Base-by-base conservation (phyloP, 2,113 vertebrate genomes). In the Lycaon pictus region DNA sequence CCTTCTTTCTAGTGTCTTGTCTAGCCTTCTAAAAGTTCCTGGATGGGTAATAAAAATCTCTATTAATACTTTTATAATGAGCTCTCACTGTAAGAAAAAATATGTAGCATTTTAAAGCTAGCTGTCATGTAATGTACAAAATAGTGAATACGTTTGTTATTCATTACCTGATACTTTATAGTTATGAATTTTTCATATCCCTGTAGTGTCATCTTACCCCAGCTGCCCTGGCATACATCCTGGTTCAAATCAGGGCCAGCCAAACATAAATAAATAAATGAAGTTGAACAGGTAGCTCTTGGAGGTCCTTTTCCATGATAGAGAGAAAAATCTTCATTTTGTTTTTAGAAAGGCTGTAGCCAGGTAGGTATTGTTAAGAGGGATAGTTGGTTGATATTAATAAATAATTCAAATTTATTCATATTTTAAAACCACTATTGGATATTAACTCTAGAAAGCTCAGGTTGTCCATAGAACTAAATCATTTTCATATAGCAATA, bases 171-270 rank as follows among this genome's bases (percentile, higher is more conserved):
- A 93, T 76, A 95, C 35, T 92, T 97, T 94, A 95, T 55, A 93
- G 93, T 84, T 76, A 93, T 97, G 69, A 94, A 97, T 97, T 93
- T 97, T 98, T 97, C 83, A 96, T 97, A 81, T 95, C 83, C 89
- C 81, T 95, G 53, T 65, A 95, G 90, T 93, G 69, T 89, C 93
- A 89, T 97, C 74, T 95, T 96, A 63, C 84, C 87, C 95, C 90
- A 96, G 74, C 55, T 97, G 58, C 87, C 90, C 85, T 96, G 93
- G 84, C 80, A 62, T 63, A 83, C 53, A 88, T 81, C 63, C 84
- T 96, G 76, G 95, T 96, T 96, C 97, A 97, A 97, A 79, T 93
- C 76, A 96, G 88, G 81, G 67, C 72, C 79, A 97, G 89, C 87
- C 80, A 97, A 97, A 96, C 92, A 96, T 96, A 96, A 93, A 97